Conservation (phyloP, 2,797 vertebrate species). For the Glyptemys insculpta region DNA sequence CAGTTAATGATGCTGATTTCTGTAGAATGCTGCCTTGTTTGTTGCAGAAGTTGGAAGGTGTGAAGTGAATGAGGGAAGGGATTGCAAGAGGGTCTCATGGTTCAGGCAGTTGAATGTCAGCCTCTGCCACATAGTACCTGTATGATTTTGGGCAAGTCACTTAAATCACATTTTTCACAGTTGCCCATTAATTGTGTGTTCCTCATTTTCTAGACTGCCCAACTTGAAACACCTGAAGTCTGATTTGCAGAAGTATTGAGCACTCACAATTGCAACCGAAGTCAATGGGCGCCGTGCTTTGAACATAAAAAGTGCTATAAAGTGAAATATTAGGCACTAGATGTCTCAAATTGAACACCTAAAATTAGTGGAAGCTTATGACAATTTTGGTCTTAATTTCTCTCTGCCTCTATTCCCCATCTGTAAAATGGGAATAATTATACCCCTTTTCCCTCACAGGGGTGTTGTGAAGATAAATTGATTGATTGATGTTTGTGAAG, state of each 20-base stretch:
- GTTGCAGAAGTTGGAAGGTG: neutral
- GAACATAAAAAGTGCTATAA: neutral
- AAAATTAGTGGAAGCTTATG: neutral
- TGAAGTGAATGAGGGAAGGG: neutral
- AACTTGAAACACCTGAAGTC: neutral
- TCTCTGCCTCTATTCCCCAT: neutral
- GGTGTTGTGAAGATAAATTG: neutral
- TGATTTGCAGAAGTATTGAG: neutral
- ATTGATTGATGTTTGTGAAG: neutral
- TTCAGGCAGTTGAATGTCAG: neutral
- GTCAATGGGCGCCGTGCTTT: neutral
- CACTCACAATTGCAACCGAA: neutral
- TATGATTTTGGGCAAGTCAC: too few relatives aligned
- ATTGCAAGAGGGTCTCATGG: neutral
- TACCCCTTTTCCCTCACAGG: neutral
- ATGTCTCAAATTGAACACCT: neutral
- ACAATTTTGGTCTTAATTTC: neutral
- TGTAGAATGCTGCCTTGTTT: neutral
- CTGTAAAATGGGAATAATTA: neutral
- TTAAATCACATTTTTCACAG: too few relatives aligned
- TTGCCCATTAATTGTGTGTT: too few relatives aligned
- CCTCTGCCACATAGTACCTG: neutral
- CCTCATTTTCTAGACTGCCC: neutral
- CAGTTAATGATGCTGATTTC: rapidly evolving
- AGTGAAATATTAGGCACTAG: slow-evolving; percentile 17